A percentile compares a stretch with the other conserved stretches of the same genome.
Evolutionary conservation across 2,113 vertebrate species (phyloP).

Genomic region (Pitta sordida): DNA sequence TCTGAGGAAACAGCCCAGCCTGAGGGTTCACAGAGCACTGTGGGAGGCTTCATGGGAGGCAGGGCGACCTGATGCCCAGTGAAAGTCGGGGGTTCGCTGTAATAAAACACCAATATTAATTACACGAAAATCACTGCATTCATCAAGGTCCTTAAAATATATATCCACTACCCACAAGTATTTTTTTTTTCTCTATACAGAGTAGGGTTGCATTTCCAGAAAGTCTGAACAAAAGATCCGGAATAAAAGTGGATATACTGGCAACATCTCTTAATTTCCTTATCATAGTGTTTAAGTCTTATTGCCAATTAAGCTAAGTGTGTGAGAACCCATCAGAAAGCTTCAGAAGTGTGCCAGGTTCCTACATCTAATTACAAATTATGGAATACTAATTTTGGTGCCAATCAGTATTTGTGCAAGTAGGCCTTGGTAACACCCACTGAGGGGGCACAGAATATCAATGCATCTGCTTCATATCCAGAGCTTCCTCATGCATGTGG

Average conservation of each 20-base stretch:
- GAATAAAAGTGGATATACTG: not conserved
- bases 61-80: no score
- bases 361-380: slow-evolving; percentile 69
- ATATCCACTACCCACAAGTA: not conserved
- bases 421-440: not conserved
- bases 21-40: no score
- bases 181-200: not conserved
- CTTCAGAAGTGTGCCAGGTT: slow-evolving; percentile 59
- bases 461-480: not conserved
- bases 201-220: not conserved
- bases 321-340: slow-evolving; percentile 52
- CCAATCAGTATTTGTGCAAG: slow-evolving; percentile 63
- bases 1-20: no score
- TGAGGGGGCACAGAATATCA: slow-evolving; percentile 31
- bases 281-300: slow-evolving; percentile 25
- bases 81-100: no score
- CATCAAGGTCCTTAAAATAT: not conserved
- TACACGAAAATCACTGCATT: not conserved
- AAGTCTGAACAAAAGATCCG: not conserved
- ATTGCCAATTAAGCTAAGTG: slow-evolving; percentile 44
- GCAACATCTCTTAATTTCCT: not conserved
- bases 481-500: not conserved
- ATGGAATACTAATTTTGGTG: slow-evolving; percentile 52
- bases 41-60: no score
- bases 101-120: not conserved